These are phyloP conservation scores for Bombycilla garrulus DNA, from an alignment of 2,113 vertebrate genomes.

Conservation along the genomic window DNA sequence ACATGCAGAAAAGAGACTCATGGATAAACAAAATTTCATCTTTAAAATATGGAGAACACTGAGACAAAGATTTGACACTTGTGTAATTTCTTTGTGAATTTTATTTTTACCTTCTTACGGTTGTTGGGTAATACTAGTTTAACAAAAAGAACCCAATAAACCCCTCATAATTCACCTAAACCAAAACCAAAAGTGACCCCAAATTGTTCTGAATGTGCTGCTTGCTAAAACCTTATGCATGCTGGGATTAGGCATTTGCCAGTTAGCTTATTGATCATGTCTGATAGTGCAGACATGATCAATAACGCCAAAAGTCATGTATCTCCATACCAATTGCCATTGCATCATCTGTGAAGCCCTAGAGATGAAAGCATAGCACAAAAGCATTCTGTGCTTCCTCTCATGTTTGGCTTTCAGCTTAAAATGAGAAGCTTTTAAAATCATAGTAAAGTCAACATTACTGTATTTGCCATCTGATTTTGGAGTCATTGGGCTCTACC, in stretches of 20 bases:
- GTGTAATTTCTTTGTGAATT: background rate
- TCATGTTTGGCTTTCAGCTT: background rate
- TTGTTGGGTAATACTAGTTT: background rate
- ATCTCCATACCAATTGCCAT: background rate
- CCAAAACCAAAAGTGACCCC: background rate
- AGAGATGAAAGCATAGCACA: background rate
- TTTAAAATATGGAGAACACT: background rate
- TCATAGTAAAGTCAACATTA: background rate
- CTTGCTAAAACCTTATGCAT: background rate
- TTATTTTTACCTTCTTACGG: background rate
- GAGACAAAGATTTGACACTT: background rate
- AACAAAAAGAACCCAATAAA: background rate
- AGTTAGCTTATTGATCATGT: background rate
- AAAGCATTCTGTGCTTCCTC: background rate
- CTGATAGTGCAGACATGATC: conserved; percentile 10
- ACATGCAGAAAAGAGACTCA: background rate
- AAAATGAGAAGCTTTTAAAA: background rate
- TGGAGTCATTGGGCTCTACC: background rate
- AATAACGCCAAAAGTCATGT: background rate
- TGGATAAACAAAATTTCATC: background rate
- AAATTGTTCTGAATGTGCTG: background rate
- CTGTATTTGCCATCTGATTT: background rate
- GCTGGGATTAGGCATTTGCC: background rate
- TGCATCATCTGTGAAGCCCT: background rate
- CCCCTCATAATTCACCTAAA: background rate